These are phyloP conservation scores for Nicator chloris DNA, from an alignment of 2,113 vertebrate genomes.

Conservation along the genomic window DNA sequence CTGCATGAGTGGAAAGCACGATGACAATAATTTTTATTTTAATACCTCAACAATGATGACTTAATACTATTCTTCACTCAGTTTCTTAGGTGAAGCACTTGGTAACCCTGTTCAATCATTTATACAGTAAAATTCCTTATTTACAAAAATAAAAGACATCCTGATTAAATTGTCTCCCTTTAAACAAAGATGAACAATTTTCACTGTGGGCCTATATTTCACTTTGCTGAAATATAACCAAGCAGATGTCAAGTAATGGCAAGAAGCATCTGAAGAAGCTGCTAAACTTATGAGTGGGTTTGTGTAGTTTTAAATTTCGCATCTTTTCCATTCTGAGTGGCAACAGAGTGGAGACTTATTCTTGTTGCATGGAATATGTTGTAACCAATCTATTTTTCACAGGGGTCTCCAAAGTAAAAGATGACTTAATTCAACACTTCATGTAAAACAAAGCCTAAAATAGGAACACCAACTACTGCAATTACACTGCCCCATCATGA, in stretches of 20 bases:
- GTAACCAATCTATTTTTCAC: neutral
- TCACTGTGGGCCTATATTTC: neutral
- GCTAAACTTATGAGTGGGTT: neutral
- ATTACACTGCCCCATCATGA: neutral
- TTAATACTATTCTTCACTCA: neutral
- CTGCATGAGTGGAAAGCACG: neutral
- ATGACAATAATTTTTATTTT: neutral
- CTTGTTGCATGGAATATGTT: neutral
- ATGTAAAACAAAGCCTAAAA: neutral
- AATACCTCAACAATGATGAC: neutral
- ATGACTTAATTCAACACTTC: neutral
- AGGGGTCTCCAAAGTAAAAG: neutral
- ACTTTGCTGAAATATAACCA: neutral
- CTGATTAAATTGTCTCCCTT: neutral
- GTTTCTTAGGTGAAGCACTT: neutral
- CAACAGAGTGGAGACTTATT: neutral
- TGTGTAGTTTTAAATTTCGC: neutral
- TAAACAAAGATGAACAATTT: neutral
- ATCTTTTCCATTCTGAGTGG: neutral
- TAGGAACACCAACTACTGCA: neutral
- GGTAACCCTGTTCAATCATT: neutral
- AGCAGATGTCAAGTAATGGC: neutral
- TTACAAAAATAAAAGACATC: neutral
- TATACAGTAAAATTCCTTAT: neutral
- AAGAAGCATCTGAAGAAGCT: neutral